These are phyloP conservation scores for Limanda limanda DNA, from an alignment of 2,113 vertebrate genomes.

Conservation along the genomic window DNA sequence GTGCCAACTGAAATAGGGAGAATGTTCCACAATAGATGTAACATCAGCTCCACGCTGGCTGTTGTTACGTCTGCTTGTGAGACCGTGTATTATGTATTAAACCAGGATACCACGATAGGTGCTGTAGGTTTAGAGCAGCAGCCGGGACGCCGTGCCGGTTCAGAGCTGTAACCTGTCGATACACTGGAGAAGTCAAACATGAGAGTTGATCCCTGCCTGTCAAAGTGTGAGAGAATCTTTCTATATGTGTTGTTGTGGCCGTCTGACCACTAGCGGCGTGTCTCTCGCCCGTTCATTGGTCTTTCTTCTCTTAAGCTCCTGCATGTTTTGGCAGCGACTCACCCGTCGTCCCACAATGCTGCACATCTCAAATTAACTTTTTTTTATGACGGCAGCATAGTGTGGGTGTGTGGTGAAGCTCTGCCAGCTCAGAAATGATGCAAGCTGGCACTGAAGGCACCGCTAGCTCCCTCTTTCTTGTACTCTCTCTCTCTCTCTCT, in stretches of 20 bases:
- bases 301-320: conserved; percentile 40
- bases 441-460: conserved; percentile 59
- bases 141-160: not conserved
- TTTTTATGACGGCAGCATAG: conserved; percentile 58
- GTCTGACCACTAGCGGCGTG: conserved; percentile 26
- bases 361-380: conserved; percentile 73
- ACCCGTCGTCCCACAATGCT: conserved; percentile 56
- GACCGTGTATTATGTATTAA: no score
- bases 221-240: conserved; percentile 9
- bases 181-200: not conserved
- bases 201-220: not conserved
- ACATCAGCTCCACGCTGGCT: conserved; percentile 10
- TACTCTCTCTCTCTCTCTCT: not conserved
- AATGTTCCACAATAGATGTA: conserved; percentile 40
- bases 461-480: conserved; percentile 9
- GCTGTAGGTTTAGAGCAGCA: not conserved
- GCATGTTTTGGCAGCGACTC: conserved; percentile 63
- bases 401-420: conserved; percentile 53
- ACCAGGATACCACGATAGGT: no score
- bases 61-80: conserved; percentile 20
- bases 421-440: conserved; percentile 68
- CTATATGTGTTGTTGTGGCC: conserved; percentile 12
- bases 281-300: conserved; percentile 55
- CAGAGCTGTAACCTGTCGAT: not conserved
- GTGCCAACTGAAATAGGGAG: conserved; percentile 34